These are phyloP conservation scores for Drosophila albomicans DNA, from an alignment of 1,140 invertebrate species.

Conservation along the genomic window DNA sequence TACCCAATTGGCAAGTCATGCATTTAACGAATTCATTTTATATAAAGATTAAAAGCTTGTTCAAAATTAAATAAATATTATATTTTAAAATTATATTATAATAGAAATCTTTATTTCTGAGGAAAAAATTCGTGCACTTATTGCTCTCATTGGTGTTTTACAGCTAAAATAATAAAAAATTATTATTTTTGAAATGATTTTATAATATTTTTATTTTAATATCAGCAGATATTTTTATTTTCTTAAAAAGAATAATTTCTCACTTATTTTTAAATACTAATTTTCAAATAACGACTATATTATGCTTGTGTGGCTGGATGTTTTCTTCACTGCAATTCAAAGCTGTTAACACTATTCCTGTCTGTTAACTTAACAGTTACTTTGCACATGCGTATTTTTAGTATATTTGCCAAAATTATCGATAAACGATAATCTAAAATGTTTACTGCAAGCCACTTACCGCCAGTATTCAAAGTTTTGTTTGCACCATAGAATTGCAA, in stretches of 20 bases:
- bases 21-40: slow-evolving; percentile 3
- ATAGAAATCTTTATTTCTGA: too few relatives aligned
- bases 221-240: too few relatives aligned
- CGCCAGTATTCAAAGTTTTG: slow-evolving; percentile 10
- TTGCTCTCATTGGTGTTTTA: too few relatives aligned
- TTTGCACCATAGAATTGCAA: background rate
- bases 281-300: too few relatives aligned
- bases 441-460: background rate
- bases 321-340: too few relatives aligned
- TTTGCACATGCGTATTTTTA: slow-evolving; percentile 14
- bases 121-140: background rate
- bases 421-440: slow-evolving; percentile 3
- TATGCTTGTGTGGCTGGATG: too few relatives aligned
- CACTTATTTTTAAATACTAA: too few relatives aligned
- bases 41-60: background rate
- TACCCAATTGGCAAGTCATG: slow-evolving; percentile 7
- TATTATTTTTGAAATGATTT: too few relatives aligned
- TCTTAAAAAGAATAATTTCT: too few relatives aligned
- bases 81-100: background rate
- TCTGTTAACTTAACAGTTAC: slow-evolving; percentile 38
- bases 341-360: background rate
- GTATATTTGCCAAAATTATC: slow-evolving; percentile 30
- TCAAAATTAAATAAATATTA: slow-evolving; percentile 15
- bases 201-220: too few relatives aligned
- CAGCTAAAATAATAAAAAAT: too few relatives aligned